Conservation (phyloP, 2,113 vertebrate species). For the Hypanus sabinus region DNA sequence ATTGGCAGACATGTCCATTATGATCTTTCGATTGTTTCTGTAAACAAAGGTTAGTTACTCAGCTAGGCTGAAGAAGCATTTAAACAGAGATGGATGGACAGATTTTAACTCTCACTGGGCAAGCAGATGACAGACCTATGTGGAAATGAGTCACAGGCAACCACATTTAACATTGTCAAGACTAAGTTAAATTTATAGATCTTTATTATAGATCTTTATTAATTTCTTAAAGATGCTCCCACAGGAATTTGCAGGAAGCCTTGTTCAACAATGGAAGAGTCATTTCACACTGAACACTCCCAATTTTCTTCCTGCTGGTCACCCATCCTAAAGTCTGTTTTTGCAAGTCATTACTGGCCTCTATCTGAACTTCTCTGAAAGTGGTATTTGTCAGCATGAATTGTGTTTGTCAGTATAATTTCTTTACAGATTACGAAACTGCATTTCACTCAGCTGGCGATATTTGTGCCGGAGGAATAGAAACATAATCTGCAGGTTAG, state of each 20-base stretch:
- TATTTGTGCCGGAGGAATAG: not conserved
- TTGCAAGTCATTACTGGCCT: not conserved
- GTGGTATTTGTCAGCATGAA: not conserved
- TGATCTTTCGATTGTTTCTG: not conserved
- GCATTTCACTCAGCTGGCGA: not conserved
- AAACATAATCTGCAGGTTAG: not conserved
- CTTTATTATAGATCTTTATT: not conserved
- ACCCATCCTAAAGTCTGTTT: not conserved
- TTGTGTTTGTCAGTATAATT: not conserved
- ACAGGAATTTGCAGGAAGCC: not conserved
- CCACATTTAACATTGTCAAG: not conserved
- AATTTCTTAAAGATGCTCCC: not conserved
- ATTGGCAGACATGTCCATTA: not conserved
- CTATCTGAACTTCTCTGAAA: not conserved
- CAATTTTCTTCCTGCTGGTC: not conserved
- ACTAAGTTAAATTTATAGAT: not conserved
- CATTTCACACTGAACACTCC: not conserved
- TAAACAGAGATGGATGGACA: not conserved
- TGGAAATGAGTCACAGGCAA: not conserved
- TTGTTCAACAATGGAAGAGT: not conserved
- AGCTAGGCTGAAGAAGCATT: not conserved
- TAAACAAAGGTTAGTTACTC: not conserved
- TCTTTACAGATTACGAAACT: not conserved
- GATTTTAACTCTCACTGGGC: not conserved
- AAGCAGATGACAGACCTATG: not conserved